Percentiles rank a stretch among this genome's conserved stretches.
These are phyloP conservation scores for Lasiurus borealis DNA, from an alignment of 2,113 vertebrate genomes.

Conservation along the genomic window DNA sequence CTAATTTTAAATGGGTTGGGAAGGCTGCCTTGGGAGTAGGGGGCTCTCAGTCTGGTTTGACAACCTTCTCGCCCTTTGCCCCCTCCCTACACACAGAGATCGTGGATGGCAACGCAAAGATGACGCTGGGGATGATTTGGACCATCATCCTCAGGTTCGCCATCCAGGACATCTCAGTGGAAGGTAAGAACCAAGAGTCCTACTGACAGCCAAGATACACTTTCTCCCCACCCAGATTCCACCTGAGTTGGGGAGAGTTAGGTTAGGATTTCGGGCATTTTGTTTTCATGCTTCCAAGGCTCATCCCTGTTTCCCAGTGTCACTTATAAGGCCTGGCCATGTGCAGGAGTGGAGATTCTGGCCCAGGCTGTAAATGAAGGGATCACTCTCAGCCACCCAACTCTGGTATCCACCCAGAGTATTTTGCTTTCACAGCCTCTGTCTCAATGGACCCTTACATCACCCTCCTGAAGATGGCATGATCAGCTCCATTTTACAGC, in stretches of 20 bases:
- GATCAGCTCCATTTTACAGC: background rate
- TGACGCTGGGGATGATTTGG: constrained; percentile 99
- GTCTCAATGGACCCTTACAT: background rate
- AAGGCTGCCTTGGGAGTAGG: background rate
- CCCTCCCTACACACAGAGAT: constrained; percentile 89
- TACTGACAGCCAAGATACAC: rapidly evolving
- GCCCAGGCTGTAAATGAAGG: background rate
- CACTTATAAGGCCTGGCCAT: background rate
- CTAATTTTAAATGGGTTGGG: rapidly evolving
- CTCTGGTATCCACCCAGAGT: background rate
- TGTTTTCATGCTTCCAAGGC: background rate
- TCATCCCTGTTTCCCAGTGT: background rate
- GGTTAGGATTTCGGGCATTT: background rate
- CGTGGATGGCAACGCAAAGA: constrained; percentile 96
- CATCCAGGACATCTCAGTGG: constrained; percentile 98
- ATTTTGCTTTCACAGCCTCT: background rate
- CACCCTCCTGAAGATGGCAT: rapidly evolving
- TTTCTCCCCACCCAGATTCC: background rate
- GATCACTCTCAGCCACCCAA: background rate
- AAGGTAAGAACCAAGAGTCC: constrained; percentile 86
- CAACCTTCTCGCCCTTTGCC: background rate
- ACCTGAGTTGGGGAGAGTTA: background rate
- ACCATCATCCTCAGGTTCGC: constrained; percentile 98
- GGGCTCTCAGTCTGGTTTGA: background rate
- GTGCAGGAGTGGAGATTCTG: background rate